phyloP scores from a whole-genome alignment of 2,113 vertebrate genomes.

The Chloroceryle aenea region DNA sequence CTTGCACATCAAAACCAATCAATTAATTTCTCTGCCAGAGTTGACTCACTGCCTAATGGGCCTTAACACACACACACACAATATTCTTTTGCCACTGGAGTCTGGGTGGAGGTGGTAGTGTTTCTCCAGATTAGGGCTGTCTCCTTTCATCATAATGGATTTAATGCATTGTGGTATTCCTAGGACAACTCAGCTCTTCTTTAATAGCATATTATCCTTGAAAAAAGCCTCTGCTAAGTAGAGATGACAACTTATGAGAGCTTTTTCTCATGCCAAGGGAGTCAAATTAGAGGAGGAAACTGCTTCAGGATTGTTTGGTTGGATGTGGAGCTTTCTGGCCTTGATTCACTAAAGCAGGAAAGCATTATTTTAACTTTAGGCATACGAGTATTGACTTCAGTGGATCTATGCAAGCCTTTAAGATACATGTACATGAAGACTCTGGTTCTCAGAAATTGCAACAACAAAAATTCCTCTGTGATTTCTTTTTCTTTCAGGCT shows the following conservation, averaged over 20 bases:
- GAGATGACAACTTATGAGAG: background rate
- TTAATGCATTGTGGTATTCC: background rate
- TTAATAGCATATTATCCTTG: background rate
- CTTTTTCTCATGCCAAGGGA: background rate
- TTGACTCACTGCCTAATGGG: background rate
- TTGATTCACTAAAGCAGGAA: background rate
- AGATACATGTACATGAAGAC: background rate
- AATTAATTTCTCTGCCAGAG: background rate
- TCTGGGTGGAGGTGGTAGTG: background rate
- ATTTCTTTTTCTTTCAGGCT: conserved; percentile 5
- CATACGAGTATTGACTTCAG: background rate
- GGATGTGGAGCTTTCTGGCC: background rate
- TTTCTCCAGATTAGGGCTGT: background rate
- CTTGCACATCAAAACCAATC: background rate
- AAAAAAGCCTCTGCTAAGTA: background rate
- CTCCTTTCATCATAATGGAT: conserved; percentile 1
- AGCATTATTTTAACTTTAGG: background rate
- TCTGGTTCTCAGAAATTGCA: background rate
- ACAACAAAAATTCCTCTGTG: background rate
- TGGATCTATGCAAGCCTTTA: background rate
- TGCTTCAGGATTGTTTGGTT: background rate
- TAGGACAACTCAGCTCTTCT: conserved; percentile 9
- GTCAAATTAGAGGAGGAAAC: background rate
- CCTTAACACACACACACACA: background rate
- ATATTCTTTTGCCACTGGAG: background rate